Percentiles rank a stretch among this genome's conserved stretches.
Conservation (phyloP, 2,888 invertebrate genomes). For the Caenorhabditis imperialis region DNA sequence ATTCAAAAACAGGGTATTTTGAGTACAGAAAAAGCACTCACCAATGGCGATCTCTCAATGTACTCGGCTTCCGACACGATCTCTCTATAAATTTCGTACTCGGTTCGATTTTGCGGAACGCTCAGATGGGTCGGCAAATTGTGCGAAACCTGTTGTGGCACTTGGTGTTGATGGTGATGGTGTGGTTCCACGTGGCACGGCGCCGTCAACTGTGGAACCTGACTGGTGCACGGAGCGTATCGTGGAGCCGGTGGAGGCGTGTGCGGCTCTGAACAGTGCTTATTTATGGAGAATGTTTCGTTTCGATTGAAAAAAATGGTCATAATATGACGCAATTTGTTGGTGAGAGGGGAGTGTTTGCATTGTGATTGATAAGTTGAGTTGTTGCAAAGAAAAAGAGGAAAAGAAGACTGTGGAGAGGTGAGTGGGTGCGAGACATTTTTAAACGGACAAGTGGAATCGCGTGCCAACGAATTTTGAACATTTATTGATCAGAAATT, state of each 20-base stretch:
- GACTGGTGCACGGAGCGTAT: not conserved
- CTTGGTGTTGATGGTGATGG: slow-evolving; percentile 1
- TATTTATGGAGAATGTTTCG: slow-evolving; percentile 13
- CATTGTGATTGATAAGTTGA: no score
- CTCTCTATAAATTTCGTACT: slow-evolving; percentile 62
- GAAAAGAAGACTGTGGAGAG: no score
- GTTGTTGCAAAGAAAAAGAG: no score
- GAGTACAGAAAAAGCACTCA: slow-evolving; percentile 9
- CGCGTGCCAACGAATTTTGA: no score
- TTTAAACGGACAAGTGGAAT: no score
- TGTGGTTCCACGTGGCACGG: not conserved
- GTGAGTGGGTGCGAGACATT: no score
- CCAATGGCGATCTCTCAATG: slow-evolving; percentile 52
- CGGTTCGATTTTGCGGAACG: slow-evolving; percentile 41
- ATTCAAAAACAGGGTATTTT: not conserved
- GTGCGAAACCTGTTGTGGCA: no score
- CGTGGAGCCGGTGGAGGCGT: slow-evolving; percentile 7
- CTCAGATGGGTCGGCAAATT: slow-evolving; percentile 1
- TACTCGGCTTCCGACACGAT: slow-evolving; percentile 60
- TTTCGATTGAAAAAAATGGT: not conserved
- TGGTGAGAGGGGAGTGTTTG: slow-evolving; percentile 11
- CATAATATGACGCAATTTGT: slow-evolving; percentile 50
- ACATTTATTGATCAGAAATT: no score
- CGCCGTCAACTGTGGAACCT: not conserved
- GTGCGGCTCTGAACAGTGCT: slow-evolving; percentile 16